phyloP scores from a whole-genome alignment of 2,113 vertebrate genomes.

The Sceloporus undulatus region DNA sequence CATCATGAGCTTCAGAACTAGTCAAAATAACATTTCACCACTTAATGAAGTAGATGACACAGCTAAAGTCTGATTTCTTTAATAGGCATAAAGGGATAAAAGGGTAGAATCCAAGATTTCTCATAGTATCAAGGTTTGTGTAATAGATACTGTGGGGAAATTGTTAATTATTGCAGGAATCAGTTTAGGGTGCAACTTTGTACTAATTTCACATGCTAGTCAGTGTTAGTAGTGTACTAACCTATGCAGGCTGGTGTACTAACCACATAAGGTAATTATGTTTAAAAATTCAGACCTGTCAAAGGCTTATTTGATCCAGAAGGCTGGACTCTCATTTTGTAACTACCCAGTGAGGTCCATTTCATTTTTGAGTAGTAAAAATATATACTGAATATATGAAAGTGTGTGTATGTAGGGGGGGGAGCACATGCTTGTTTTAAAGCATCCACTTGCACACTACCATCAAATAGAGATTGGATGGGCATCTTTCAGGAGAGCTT shows the following conservation, averaged over 20 bases:
- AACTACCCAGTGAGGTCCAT: neutral
- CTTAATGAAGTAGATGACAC: conserved; percentile 24
- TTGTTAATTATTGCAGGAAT: neutral
- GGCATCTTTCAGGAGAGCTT: no score
- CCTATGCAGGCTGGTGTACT: neutral
- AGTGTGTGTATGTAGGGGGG: no score
- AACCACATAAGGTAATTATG: neutral
- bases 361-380: neutral
- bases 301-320: neutral
- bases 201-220: neutral
- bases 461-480: no score
- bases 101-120: conserved; percentile 1
- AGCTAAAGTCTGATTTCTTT: neutral
- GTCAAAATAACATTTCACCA: conserved; percentile 23
- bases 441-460: no score
- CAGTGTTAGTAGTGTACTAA: neutral
- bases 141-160: neutral
- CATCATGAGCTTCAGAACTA: conserved; percentile 22
- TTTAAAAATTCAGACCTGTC: neutral
- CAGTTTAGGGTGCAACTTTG: conserved; percentile 23
- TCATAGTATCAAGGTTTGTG: conserved; percentile 19
- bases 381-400: neutral
- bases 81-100: neutral
- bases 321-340: neutral
- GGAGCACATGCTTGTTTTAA: no score